Percentiles rank a stretch among this genome's conserved stretches.
These are phyloP conservation scores for Leptinotarsa haldemani DNA, from an alignment of 2,888 invertebrate genomes.

Conservation along the genomic window DNA sequence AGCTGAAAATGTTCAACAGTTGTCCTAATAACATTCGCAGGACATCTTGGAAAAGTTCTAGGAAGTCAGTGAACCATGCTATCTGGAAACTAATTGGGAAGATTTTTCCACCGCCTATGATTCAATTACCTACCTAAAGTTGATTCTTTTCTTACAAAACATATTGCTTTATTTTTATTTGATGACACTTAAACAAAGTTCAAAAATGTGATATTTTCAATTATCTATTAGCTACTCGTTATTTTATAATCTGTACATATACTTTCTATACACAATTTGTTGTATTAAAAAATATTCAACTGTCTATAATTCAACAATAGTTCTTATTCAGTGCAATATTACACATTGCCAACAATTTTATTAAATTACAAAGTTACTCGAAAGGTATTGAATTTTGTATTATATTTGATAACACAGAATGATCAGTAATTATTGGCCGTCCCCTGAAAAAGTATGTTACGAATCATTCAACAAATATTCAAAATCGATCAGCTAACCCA, in stretches of 20 bases:
- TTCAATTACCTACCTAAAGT: background rate
- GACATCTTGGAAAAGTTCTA: too few relatives aligned
- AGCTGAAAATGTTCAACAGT: too few relatives aligned
- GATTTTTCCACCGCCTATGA: too few relatives aligned
- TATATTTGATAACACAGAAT: conserved; percentile 20
- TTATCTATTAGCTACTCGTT: conserved; percentile 8
- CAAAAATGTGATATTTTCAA: conserved; percentile 21
- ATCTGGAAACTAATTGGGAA: too few relatives aligned
- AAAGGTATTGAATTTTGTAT: conserved; percentile 15
- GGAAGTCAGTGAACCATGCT: too few relatives aligned
- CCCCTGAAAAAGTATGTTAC: too few relatives aligned
- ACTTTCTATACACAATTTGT: conserved; percentile 26
- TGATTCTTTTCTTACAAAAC: conserved; percentile 5
- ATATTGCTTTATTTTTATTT: background rate
- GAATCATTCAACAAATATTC: too few relatives aligned
- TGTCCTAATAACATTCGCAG: too few relatives aligned
- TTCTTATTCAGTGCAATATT: conserved; percentile 43
- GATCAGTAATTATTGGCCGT: conserved; percentile 13
- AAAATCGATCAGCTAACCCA: too few relatives aligned
- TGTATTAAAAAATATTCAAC: conserved; percentile 46
- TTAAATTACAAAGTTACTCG: conserved; percentile 9
- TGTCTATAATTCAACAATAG: conserved; percentile 44
- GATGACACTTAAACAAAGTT: background rate
- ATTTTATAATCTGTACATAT: conserved; percentile 24
- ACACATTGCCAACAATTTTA: conserved; percentile 30